Conservation (phyloP, 2,888 invertebrate species). For the Dromius quadrimaculatus region DNA sequence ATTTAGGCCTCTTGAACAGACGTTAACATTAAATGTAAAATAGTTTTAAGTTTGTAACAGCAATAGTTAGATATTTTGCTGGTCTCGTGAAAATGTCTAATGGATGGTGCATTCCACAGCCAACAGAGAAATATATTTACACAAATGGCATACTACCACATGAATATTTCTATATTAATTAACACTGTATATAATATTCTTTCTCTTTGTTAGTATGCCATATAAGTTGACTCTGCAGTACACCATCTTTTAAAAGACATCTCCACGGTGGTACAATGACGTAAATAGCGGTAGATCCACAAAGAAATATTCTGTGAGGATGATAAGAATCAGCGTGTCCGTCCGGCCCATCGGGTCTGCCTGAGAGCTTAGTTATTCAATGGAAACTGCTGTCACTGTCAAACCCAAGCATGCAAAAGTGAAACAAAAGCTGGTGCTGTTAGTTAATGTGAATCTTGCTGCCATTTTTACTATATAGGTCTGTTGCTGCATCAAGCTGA, state of each 20-base stretch:
- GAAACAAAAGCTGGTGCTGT: slow-evolving; percentile 24
- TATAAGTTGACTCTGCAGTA: neutral
- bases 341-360: slow-evolving; percentile 14
- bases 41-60: slow-evolving; percentile 15
- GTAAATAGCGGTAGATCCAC: slow-evolving; percentile 60
- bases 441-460: slow-evolving; percentile 11
- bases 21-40: slow-evolving; percentile 22
- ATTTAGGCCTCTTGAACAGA: slow-evolving; percentile 31
- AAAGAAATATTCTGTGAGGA: slow-evolving; percentile 49
- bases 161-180: too few relatives aligned
- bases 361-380: slow-evolving; percentile 11
- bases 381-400: slow-evolving; percentile 23
- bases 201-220: neutral
- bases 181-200: too few relatives aligned
- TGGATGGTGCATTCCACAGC: neutral
- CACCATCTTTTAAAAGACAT: neutral
- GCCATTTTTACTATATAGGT: slow-evolving; percentile 20
- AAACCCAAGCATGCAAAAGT: slow-evolving; percentile 21
- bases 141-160: too few relatives aligned
- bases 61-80: slow-evolving; percentile 23
- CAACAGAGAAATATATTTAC: slow-evolving; percentile 6
- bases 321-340: slow-evolving; percentile 43
- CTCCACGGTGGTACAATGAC: slow-evolving; percentile 58
- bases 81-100: neutral
- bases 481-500: slow-evolving; percentile 1